Conservation (phyloP, 1,140 invertebrate species). For the Drosophila subobscura region DNA sequence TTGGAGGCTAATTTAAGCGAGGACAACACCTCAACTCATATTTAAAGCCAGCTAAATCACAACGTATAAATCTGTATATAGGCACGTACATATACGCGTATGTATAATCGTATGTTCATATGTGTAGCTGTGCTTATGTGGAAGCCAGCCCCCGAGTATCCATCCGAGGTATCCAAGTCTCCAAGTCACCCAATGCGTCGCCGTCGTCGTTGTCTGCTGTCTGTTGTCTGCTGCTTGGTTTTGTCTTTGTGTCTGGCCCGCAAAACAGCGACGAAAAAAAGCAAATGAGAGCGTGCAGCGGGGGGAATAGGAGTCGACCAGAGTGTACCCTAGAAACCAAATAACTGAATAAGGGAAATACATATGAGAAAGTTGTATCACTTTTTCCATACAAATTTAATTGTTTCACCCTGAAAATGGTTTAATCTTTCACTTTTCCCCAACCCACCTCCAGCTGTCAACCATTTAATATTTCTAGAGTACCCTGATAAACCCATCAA, state of each 20-base stretch:
- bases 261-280: conserved; percentile 42
- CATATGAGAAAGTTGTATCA: too few species aligned
- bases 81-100: conserved; percentile 1
- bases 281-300: not conserved
- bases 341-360: too few species aligned
- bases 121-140: conserved; percentile 53
- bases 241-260: conserved; percentile 78
- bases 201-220: conserved; percentile 28
- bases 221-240: conserved; percentile 41
- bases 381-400: too few species aligned
- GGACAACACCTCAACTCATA: conserved; percentile 83
- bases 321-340: conserved; percentile 3
- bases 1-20: conserved; percentile 80
- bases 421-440: too few species aligned
- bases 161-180: conserved; percentile 37
- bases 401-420: too few species aligned
- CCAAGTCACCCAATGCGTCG: conserved; percentile 50
- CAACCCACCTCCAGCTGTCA: too few species aligned
- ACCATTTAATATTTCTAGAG: too few species aligned
- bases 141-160: conserved; percentile 50
- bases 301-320: not conserved
- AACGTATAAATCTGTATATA: conserved; percentile 14
- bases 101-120: conserved; percentile 9
- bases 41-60: conserved; percentile 82
- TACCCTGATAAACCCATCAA: too few species aligned